Conservation (phyloP, 2,113 vertebrate species). For the Microtus pennsylvanicus region DNA sequence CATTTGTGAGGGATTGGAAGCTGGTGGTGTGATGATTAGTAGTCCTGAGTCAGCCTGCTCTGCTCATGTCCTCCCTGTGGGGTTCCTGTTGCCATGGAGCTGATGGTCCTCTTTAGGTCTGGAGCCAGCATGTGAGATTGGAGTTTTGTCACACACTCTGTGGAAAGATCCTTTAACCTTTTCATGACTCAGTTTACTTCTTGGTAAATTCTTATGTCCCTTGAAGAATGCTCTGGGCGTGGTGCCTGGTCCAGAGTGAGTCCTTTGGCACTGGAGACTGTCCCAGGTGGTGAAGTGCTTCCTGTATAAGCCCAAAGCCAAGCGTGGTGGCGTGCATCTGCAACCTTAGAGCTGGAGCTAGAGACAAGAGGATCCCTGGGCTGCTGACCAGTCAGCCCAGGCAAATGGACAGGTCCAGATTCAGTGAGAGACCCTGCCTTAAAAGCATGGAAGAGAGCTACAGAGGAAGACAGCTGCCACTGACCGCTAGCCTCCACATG, state of each 20-base stretch:
- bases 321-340: not conserved
- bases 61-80: not conserved
- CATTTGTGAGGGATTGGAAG: not conserved
- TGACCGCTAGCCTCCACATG: not conserved
- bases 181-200: not conserved
- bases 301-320: no score
- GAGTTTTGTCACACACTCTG: not conserved
- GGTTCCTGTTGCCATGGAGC: not conserved
- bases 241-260: not conserved
- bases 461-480: not conserved
- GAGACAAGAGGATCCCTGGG: not conserved
- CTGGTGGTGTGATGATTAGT: fast-evolving
- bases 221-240: not conserved
- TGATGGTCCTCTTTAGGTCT: not conserved
- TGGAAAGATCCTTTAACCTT: not conserved
- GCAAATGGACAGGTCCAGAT: not conserved
- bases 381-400: not conserved
- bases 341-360: not conserved
- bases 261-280: not conserved
- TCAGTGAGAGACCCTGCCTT: not conserved
- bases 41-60: not conserved
- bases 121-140: not conserved
- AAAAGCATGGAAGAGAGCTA: not conserved
- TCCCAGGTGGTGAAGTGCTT: not conserved
- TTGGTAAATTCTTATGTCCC: not conserved